phyloP scores from a whole-genome alignment of 2,113 vertebrate species.

The Myotis lucifugus region DNA sequence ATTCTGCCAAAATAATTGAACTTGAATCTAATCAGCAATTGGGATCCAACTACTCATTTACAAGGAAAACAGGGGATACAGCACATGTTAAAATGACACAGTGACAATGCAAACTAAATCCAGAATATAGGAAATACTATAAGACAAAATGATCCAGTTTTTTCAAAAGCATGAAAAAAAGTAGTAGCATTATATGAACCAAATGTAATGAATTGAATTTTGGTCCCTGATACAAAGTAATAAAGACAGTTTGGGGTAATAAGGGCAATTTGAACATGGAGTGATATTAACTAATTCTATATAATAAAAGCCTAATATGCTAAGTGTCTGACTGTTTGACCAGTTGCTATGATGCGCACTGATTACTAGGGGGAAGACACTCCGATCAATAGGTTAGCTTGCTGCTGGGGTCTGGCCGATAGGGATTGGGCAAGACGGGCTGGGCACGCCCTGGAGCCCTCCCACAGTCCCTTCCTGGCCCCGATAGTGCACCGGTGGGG shows the following conservation, averaged over 20 bases:
- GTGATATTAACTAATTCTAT: neutral
- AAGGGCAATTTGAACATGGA: neutral
- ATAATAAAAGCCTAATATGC: too few species aligned
- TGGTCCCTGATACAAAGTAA: neutral
- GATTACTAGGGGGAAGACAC: too few species aligned
- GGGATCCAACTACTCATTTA: neutral
- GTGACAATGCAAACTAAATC: neutral
- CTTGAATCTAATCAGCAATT: neutral
- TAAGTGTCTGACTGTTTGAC: too few species aligned
- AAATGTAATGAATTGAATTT: neutral
- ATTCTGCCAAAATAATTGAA: neutral
- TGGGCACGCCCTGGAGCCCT: too few species aligned
- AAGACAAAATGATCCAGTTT: neutral
- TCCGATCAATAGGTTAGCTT: too few species aligned
- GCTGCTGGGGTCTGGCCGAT: too few species aligned
- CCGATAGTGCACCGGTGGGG: too few species aligned
- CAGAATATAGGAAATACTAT: neutral
- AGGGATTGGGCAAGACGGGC: too few species aligned
- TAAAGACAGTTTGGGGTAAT: neutral
- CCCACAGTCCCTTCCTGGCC: too few species aligned
- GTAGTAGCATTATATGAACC: neutral
- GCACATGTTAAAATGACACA: neutral
- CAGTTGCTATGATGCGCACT: too few species aligned
- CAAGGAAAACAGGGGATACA: neutral
- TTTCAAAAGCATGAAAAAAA: constrained; percentile 4